These are phyloP conservation scores for Heliothis virescens DNA, from an alignment of 1,140 invertebrate species.

Conservation along the genomic window DNA sequence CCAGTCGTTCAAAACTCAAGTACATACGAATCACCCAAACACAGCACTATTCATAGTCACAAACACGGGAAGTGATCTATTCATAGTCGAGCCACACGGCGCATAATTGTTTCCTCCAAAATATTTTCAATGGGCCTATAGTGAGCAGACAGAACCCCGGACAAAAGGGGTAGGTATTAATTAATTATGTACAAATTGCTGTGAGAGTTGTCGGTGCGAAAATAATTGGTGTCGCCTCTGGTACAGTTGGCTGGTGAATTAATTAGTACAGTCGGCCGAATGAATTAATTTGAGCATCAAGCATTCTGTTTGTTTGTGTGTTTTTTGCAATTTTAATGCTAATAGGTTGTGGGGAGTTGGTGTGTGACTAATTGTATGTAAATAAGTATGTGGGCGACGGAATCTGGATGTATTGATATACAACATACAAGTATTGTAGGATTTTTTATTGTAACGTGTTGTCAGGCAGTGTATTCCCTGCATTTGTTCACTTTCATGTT, in stretches of 20 bases:
- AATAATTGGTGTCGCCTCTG: slow-evolving; percentile 45
- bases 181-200: slow-evolving; percentile 47
- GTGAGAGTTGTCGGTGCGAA: slow-evolving; percentile 45
- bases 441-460: not conserved
- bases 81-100: slow-evolving; percentile 12
- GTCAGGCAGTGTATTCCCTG: too few relatives aligned
- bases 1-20: not conserved
- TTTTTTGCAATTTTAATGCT: slow-evolving; percentile 43
- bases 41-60: not conserved
- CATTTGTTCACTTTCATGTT: too few relatives aligned
- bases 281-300: slow-evolving; percentile 44
- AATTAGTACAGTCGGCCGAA: slow-evolving; percentile 47
- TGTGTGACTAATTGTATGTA: slow-evolving; percentile 11
- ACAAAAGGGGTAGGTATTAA: slow-evolving; percentile 38
- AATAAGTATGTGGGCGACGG: slow-evolving; percentile 1
- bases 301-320: slow-evolving; percentile 36
- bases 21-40: not conserved
- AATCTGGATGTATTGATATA: not conserved
- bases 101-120: slow-evolving; percentile 14
- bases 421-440: not conserved
- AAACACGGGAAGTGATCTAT: slow-evolving; percentile 6
- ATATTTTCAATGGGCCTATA: slow-evolving; percentile 27
- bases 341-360: slow-evolving; percentile 28
- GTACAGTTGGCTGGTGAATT: slow-evolving; percentile 48
- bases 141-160: slow-evolving; percentile 12